These are phyloP conservation scores for Mesoligia furuncula DNA, from an alignment of 2,888 invertebrate genomes.

Conservation along the genomic window DNA sequence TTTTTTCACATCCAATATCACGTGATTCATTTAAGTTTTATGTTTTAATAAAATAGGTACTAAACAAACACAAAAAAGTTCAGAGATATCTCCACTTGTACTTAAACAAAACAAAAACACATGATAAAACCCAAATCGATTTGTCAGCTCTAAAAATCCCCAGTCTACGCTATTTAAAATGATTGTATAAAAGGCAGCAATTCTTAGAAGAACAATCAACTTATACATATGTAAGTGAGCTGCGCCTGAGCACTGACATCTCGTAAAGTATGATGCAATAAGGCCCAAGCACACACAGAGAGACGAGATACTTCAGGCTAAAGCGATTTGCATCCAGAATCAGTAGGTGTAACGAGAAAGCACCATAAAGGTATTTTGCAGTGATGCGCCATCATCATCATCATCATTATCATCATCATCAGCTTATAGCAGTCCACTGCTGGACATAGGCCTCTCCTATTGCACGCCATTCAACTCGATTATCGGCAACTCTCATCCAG, in stretches of 20 bases:
- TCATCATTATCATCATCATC: neutral
- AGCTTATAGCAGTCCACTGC: too few species aligned
- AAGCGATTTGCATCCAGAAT: neutral
- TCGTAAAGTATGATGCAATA: slow-evolving; percentile 44
- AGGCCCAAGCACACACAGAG: neutral
- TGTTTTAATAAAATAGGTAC: neutral
- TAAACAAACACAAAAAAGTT: neutral
- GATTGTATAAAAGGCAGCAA: slow-evolving; percentile 26
- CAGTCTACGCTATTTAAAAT: slow-evolving; percentile 22
- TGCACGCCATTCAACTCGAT: too few species aligned
- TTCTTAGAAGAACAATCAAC: slow-evolving; percentile 57
- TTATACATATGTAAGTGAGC: slow-evolving; percentile 33
- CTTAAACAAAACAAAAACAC: slow-evolving; percentile 1
- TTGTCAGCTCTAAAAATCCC: slow-evolving; percentile 29
- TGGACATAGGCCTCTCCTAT: too few species aligned
- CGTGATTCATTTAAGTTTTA: neutral
- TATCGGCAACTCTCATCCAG: too few species aligned
- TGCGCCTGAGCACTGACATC: slow-evolving; percentile 38
- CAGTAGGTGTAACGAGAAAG: too few species aligned
- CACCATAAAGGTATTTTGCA: neutral
- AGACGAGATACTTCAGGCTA: neutral
- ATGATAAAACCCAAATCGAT: neutral
- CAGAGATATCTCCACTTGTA: neutral
- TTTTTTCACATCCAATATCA: neutral
- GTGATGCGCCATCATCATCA: neutral